Conservation (phyloP, 2,888 invertebrate genomes). For the Theretra japonica region DNA sequence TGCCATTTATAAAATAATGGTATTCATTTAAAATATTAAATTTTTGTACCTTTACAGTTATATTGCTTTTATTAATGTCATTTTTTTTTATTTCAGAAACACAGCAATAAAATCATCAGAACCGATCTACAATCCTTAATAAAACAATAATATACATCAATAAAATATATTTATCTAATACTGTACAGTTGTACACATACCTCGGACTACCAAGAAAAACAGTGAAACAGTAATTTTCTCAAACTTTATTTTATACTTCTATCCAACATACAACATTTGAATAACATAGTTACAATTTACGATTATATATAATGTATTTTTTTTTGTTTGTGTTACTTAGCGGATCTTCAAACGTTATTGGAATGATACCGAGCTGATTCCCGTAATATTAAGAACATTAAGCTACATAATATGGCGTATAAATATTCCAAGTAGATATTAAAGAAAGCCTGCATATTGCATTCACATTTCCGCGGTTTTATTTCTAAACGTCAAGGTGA, state of each 20-base stretch:
- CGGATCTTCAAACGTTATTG: constrained; percentile 69
- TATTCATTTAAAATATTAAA: neutral
- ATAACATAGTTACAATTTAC: constrained; percentile 67
- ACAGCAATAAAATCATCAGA: constrained; percentile 49
- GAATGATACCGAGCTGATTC: constrained; percentile 82
- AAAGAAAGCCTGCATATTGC: constrained; percentile 2
- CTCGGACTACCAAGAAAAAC: constrained; percentile 69
- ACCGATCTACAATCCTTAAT: constrained; percentile 48
- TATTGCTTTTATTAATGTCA: too few relatives aligned
- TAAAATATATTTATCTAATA: constrained; percentile 80
- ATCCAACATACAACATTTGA: constrained; percentile 79
- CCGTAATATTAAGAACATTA: constrained; percentile 41
- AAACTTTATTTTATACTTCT: constrained; percentile 77
- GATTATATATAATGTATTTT: constrained; percentile 54
- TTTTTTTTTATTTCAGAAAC: constrained; percentile 48
- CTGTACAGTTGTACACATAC: constrained; percentile 65
- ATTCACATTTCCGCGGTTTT: constrained; percentile 8
- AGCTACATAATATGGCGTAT: constrained; percentile 31
- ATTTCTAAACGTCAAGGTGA: neutral
- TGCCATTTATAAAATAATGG: neutral
- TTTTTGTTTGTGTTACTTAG: constrained; percentile 55
- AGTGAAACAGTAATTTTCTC: constrained; percentile 60
- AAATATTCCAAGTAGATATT: constrained; percentile 25
- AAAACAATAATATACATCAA: constrained; percentile 66
- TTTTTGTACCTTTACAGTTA: neutral